Evolutionary conservation across 2,797 vertebrate genomes (phyloP).

Genomic region (Protosalanx chinensis): DNA sequence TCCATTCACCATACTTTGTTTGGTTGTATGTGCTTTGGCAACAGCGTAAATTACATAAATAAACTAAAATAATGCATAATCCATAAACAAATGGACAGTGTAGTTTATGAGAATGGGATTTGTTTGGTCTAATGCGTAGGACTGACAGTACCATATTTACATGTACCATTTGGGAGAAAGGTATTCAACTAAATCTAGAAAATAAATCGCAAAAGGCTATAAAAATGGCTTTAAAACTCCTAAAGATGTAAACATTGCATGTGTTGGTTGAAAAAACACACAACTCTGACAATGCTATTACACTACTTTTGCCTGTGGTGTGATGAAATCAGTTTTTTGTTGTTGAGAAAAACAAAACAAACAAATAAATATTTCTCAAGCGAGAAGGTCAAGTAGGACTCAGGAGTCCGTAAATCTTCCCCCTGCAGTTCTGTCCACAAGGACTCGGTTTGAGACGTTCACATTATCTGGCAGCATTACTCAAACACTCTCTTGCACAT

Average conservation of each 20-base stretch:
- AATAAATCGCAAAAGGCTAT: constrained; percentile 51
- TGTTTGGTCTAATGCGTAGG: neutral
- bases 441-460: constrained; percentile 15
- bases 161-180: neutral
- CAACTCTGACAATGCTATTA: constrained; percentile 24
- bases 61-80: neutral
- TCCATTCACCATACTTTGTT: constrained; percentile 1
- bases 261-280: constrained; percentile 48
- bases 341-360: neutral
- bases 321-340: constrained; percentile 30
- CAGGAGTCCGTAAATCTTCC: neutral
- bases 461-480: constrained; percentile 63
- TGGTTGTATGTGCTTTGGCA: neutral
- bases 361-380: constrained; percentile 36
- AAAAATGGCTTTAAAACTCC: constrained; percentile 51
- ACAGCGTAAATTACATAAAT: neutral
- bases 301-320: constrained; percentile 33
- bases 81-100: too few species aligned
- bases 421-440: constrained; percentile 10
- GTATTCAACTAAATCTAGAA: constrained; percentile 46
- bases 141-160: constrained; percentile 13
- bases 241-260: constrained; percentile 89
- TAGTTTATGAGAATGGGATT: neutral
- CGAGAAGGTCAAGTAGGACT: constrained; percentile 11
- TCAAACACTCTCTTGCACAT: constrained; percentile 91